These are phyloP conservation scores for Terebella lapidaria DNA, from an alignment of 2,888 invertebrate species.

Conservation along the genomic window DNA sequence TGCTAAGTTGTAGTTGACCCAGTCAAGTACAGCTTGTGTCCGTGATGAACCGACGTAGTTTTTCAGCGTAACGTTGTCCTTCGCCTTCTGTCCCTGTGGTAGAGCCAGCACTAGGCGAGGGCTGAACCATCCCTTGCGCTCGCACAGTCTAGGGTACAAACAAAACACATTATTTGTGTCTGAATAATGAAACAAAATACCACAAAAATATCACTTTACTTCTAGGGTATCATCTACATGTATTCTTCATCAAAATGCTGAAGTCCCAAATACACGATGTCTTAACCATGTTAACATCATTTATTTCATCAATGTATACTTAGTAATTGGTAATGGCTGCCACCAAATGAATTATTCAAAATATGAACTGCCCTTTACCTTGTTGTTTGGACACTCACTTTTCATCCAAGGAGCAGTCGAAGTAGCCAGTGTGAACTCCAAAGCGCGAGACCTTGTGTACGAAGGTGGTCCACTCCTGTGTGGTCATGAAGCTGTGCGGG, in stretches of 20 bases:
- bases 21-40: slow-evolving; percentile 50
- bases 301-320: too few species aligned
- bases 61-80: slow-evolving; percentile 54
- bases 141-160: slow-evolving; percentile 52
- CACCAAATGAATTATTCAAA: too few species aligned
- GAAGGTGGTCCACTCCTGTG: slow-evolving; percentile 53
- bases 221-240: too few species aligned
- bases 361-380: too few species aligned
- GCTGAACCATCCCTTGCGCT: slow-evolving; percentile 54
- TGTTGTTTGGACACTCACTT: slow-evolving; percentile 42
- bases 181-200: neutral
- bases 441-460: slow-evolving; percentile 53
- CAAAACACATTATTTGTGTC: neutral
- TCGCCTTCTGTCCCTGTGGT: slow-evolving; percentile 54
- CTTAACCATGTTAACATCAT: too few species aligned
- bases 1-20: slow-evolving; percentile 55
- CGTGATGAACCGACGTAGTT: slow-evolving; percentile 45
- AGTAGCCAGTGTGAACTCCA: slow-evolving; percentile 56
- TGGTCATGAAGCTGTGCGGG: slow-evolving; percentile 32
- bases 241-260: too few species aligned
- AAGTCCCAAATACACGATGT: too few species aligned
- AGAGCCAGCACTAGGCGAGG: slow-evolving; percentile 55
- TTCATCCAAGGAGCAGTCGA: slow-evolving; percentile 55
- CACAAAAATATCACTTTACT: neutral
- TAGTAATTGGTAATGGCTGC: too few species aligned